Percentiles rank a stretch among this genome's conserved stretches.
Evolutionary conservation across 2,888 invertebrate species (phyloP).

Genomic region (Atherix ibis): DNA sequence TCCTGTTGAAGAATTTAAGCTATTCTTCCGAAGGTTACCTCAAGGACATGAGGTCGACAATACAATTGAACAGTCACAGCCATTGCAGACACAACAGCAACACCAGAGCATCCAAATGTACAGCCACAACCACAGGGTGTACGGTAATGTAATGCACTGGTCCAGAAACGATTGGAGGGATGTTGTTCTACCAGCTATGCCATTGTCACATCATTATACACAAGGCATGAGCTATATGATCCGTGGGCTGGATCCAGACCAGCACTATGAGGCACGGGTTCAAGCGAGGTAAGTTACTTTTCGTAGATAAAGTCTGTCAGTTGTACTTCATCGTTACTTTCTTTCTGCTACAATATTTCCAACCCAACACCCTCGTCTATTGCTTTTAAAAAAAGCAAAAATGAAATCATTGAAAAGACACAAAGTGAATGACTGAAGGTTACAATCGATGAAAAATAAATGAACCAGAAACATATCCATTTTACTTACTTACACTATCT

Average conservation of each 20-base stretch:
- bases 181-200: conserved; percentile 40
- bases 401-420: too few relatives aligned
- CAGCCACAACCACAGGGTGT: conserved; percentile 18
- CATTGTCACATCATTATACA: conserved; percentile 36
- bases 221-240: conserved; percentile 52
- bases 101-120: conserved; percentile 29
- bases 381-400: too few relatives aligned
- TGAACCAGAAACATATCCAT: too few relatives aligned
- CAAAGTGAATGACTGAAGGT: too few relatives aligned
- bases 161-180: conserved; percentile 40
- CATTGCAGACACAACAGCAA: conserved; percentile 21
- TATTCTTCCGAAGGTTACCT: conserved; percentile 45
- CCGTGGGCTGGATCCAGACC: conserved; percentile 45
- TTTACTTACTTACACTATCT: too few relatives aligned
- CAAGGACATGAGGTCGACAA: conserved; percentile 36
- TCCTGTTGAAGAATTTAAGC: conserved; percentile 49
- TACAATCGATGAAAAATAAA: too few relatives aligned
- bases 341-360: too few relatives aligned
- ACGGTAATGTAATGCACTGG: conserved; percentile 27
- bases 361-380: too few relatives aligned
- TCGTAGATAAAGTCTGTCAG: too few relatives aligned
- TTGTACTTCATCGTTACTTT: too few relatives aligned
- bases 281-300: conserved; percentile 35
- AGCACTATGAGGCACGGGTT: conserved; percentile 50
- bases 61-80: conserved; percentile 33